Evolutionary conservation across 35 echinoderm and acorn worm genomes (phyloP), one percentile per base, ranked within the genome.

Genomic region (Eucidaris tribuloides): DNA sequence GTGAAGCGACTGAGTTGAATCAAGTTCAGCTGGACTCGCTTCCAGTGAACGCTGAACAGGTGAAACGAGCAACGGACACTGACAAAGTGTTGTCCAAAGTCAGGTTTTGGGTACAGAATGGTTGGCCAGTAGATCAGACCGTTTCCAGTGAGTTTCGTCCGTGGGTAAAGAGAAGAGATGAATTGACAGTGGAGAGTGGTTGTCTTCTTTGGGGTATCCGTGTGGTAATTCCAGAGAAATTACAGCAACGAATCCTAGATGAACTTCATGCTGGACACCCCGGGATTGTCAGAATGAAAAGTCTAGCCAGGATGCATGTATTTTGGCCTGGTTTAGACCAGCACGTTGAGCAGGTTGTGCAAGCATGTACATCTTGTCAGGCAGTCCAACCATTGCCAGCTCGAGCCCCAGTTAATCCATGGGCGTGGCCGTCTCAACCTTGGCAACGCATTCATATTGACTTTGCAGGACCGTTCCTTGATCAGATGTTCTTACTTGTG

Each of bases 241-340:
- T 71, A 20, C 58, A 71, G 42, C 22, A 59, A 31, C 9, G 42
- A 2, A 54, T 90, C 45, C 18, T 90, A 3, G 20, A 83, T 28
- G 65, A 90, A 27, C 40, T 90, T 36, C 79, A 83, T 65, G 40
- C 30, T 29, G 25, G 80, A 7, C 86, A 81, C 40, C 66, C 33
- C 30, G 87, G 87, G 11, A 83, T 90, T 17, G 37, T 76, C 4
- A 39, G 54, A 28, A 90, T 77, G 64, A 90, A 90, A 48, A 22
- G 35, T 48, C 62, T 89, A 25, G 87, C 87, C 32, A 0, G 80
- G 7, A 60, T 42, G 28, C 66, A 90, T 90, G 45, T 82, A 37
- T 90, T 32, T 7, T 89, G 87, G 80, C 44, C 65, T 36, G 61
- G 86, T 20, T 18, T 89, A 34, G 86, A 89, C 61, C n/a, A 72